These are phyloP conservation scores for Scomber colias DNA, from an alignment of 2,113 vertebrate species.

Conservation along the genomic window DNA sequence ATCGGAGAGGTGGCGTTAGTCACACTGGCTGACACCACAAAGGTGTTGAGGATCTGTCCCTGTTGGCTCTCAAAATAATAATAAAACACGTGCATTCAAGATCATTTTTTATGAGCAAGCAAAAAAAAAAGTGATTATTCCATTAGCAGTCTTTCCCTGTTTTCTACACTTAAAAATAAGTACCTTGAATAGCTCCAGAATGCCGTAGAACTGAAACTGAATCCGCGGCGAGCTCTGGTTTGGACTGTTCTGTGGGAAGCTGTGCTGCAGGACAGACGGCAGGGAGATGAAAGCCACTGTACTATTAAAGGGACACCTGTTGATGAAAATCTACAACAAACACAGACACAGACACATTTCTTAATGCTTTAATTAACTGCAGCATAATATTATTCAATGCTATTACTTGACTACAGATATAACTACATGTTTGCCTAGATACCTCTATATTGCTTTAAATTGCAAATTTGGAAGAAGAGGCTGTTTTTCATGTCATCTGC, in stretches of 20 bases:
- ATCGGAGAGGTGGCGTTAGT: conserved; percentile 82
- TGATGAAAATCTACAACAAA: conserved; percentile 84
- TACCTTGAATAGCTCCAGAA: conserved; percentile 88
- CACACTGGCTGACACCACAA: conserved; percentile 90
- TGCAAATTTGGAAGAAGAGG: neutral
- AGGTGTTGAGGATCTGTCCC: conserved; percentile 83
- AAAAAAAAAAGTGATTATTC: no score
- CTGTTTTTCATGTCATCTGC: neutral
- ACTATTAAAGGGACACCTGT: conserved; percentile 73
- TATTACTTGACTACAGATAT: neutral
- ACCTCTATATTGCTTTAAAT: no score
- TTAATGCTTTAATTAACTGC: neutral
- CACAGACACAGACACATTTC: neutral
- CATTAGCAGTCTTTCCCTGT: no score
- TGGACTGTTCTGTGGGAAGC: conserved; percentile 61
- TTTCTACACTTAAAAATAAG: neutral
- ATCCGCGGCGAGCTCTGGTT: conserved; percentile 77
- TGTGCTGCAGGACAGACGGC: conserved; percentile 83
- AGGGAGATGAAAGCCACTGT: conserved; percentile 89
- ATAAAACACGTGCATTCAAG: neutral
- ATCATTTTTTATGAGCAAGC: neutral
- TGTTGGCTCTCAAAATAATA: conserved; percentile 74
- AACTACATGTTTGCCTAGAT: neutral
- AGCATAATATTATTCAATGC: no score
- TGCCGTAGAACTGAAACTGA: conserved; percentile 91